Base-by-base conservation (phyloP, 2,797 vertebrate genomes). In the Florisuga fusca region DNA sequence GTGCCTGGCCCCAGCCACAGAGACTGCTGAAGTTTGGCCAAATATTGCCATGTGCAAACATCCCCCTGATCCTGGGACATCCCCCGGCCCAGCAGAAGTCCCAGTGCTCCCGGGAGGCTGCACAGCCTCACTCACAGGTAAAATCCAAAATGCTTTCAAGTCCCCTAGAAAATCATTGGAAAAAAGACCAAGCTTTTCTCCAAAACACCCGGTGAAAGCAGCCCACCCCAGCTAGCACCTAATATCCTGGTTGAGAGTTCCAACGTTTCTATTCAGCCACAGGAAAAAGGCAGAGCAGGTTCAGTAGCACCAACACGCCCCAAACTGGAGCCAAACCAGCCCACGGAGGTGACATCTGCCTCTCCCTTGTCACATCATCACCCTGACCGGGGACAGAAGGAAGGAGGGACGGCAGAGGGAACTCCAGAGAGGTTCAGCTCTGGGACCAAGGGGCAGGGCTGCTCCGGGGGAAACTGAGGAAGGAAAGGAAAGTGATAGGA, bases 381-480 rank as follows among this genome's bases (percentile, higher is more conserved):
- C 38, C 26, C 7, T 1, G 12, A 13, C 15, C 7, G 0, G 34
- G 15, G 38, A 29, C 13, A 0, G 31, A 7, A 1, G 1, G 53
- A 50, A 43, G 26, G 19, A 41, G 3, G 16, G 25, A 17, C 5
- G 19, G 33, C 6, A 23, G 34, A 25, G 26, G 11, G 9, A 12
- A 16, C n/a, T n/a, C 31, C 31, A 25, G 22, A 62, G 13, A 54
- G 13, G 9, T 7, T 34, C 6, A 3, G n/a, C n/a, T n/a, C n/a
- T n/a, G n/a, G n/a, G n/a, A 1, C 19, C 6, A 43, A 5, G 1
- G 11, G 36, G 4, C 66, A 59, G 21, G 58, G 31, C 21, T 66
- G 54, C 48, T 18, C 17, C 10, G 19, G 25, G 17, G 20, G 50
- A 63, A 36, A 22, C n/a, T 0, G 6, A 62, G 36, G 29, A 8